Conservation (phyloP, 2,113 vertebrate genomes). For the Cyanocitta stelleri region DNA sequence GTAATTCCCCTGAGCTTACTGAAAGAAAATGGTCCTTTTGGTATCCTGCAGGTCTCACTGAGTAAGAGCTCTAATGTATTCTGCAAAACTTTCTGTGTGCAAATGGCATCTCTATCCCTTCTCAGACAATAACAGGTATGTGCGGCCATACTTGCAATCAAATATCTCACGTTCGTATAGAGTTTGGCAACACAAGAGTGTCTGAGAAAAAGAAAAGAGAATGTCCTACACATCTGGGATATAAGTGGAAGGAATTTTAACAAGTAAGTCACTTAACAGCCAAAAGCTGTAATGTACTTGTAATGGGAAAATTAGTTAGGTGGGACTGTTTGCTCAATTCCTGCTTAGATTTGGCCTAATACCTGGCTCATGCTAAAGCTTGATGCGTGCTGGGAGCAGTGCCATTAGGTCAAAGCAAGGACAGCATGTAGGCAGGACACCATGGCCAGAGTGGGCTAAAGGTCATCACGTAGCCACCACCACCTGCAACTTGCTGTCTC, state of each 20-base stretch:
- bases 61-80: background rate
- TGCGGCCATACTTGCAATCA: background rate
- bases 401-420: background rate
- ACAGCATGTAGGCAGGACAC: accelerated
- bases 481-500: background rate
- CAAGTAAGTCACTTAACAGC: background rate
- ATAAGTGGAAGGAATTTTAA: background rate
- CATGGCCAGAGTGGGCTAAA: background rate
- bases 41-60: background rate
- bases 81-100: background rate
- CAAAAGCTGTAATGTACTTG: background rate
- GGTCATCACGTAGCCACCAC: background rate
- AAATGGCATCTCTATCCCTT: background rate
- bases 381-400: background rate
- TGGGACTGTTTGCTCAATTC: background rate
- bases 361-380: background rate
- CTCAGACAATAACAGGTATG: background rate
- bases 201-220: background rate
- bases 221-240: background rate
- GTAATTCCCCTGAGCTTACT: background rate
- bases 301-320: background rate
- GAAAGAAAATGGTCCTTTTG: background rate
- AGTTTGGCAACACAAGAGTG: background rate
- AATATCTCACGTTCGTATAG: background rate
- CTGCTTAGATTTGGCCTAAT: background rate